Base-by-base conservation (phyloP, 2,113 vertebrate genomes). In the Acrocephalus kingi region DNA sequence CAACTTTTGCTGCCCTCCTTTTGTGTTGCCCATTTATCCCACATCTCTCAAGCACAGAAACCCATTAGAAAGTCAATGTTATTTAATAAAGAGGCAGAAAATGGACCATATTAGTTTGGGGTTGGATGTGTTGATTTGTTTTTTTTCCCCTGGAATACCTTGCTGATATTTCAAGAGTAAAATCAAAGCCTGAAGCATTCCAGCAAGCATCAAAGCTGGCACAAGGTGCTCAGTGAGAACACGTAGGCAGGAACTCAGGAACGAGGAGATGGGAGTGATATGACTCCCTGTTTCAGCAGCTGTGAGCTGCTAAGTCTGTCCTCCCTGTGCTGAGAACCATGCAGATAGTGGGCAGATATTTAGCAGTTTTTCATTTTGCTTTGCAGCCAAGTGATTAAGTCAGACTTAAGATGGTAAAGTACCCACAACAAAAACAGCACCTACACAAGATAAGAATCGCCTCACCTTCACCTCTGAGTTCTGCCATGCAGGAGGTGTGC, bases 141-240 rank as follows among this genome's bases (percentile, higher is more conserved):
- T 1, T 7, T 58, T 64, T 55, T 20, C 3, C 28, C 61, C 80
- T 22, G 22, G 39, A 41, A 82, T 19, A 83, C 33, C 43, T 46
- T 61, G 39, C 28, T 48, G 45, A 61, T 56, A 68, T 75, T 64
- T 96, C 56, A 79, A 51, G 33, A 90, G 52, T 78, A 66, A 69
- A 73, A 80, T 52, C 49, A 62, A 89, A 81, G 43, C 46, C 89
- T 1, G 14, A 27, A 89, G 61, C 39, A 74, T 81, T 84, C 52
- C 82, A 95, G 73, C 88, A 81, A 74, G 30, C 52, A 69, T 52
- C 63, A 82, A 90, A 88, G 39, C 85, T 85, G 66, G 64, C 74
- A 93, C 66, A 78, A 92, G 37, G 41, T 78, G 35, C 43, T 48
- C 6, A 2, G 25, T 28, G 64, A 74, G 52, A 85, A 92, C 30